A percentile compares a stretch with the other conserved stretches of the same genome.
Evolutionary conservation across 1,140 invertebrate genomes (phyloP).

Genomic region (Armadillidium nasatum): DNA sequence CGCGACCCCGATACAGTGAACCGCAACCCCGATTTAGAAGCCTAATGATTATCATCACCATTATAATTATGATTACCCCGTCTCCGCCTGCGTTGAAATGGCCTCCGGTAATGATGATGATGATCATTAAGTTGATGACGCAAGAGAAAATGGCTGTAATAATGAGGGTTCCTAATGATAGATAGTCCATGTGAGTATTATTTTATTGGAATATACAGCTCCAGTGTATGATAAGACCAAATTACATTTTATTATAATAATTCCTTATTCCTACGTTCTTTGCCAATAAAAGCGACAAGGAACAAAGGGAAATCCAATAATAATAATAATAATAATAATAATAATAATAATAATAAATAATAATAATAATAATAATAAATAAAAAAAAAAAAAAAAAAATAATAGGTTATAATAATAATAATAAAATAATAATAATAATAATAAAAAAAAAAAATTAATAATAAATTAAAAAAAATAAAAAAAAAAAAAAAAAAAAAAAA

Average conservation of each 20-base stretch:
- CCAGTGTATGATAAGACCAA: background rate
- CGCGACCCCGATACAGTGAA: constrained; percentile 44
- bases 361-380: background rate
- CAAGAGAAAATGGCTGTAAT: constrained; percentile 42
- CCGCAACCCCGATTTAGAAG: constrained; percentile 39
- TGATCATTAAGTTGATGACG: constrained; percentile 45
- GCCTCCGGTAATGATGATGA: constrained; percentile 43
- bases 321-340: constrained; percentile 18
- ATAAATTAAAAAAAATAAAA: background rate
- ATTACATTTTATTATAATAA: background rate
- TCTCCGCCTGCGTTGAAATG: constrained; percentile 37
- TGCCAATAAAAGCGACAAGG: background rate
- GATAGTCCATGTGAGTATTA: constrained; percentile 32
- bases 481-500: constrained; percentile 1
- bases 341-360: background rate
- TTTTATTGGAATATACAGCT: background rate
- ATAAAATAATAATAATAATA: background rate
- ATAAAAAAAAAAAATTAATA: background rate
- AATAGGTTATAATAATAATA: background rate
- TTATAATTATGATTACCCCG: constrained; percentile 43
- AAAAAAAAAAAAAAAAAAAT: background rate
- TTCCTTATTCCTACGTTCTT: background rate
- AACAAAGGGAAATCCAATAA: background rate
- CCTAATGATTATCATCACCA: constrained; percentile 45
- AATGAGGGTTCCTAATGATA: constrained; percentile 41